Percentiles rank a stretch among this genome's conserved stretches.
Conservation (phyloP, 2,888 invertebrate species). For the Eupithecia vulgata region DNA sequence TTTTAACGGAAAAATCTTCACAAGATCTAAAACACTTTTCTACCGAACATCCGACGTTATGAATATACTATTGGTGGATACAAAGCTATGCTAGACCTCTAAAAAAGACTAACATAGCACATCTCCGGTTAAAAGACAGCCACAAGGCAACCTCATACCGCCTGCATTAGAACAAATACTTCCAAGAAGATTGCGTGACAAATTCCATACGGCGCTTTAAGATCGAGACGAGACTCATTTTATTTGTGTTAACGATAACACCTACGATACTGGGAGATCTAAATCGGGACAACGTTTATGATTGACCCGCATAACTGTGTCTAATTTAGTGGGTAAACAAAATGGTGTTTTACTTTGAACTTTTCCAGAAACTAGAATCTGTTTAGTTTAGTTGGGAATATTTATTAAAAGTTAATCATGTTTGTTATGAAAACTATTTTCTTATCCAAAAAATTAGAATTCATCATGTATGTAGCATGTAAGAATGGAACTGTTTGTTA, state of each 20-base stretch:
- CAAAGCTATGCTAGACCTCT: neutral
- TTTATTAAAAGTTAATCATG: constrained; percentile 3
- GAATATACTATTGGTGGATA: neutral
- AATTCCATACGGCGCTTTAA: constrained; percentile 27
- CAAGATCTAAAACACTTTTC: neutral
- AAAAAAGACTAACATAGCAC: neutral
- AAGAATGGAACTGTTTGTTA: neutral
- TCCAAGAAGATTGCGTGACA: constrained; percentile 25
- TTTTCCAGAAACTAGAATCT: constrained; percentile 12
- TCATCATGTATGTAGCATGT: neutral
- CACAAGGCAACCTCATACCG: neutral
- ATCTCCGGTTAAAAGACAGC: neutral
- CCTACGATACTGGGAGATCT: constrained; percentile 16
- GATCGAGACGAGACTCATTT: neutral
- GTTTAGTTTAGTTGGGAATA: constrained; percentile 1
- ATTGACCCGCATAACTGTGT: constrained; percentile 16
- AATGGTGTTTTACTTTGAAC: constrained; percentile 9
- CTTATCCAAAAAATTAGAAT: neutral
- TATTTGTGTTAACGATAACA: neutral
- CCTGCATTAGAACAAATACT: constrained; percentile 1
- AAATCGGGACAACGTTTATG: constrained; percentile 19
- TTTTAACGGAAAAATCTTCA: neutral
- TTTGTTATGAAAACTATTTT: neutral
- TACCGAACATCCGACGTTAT: neutral
- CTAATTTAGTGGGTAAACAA: constrained; percentile 13